Percentiles rank a stretch among this genome's conserved stretches.
phyloP scores from a whole-genome alignment of 2,113 vertebrate species.

The Gallinago paraguaiae region DNA sequence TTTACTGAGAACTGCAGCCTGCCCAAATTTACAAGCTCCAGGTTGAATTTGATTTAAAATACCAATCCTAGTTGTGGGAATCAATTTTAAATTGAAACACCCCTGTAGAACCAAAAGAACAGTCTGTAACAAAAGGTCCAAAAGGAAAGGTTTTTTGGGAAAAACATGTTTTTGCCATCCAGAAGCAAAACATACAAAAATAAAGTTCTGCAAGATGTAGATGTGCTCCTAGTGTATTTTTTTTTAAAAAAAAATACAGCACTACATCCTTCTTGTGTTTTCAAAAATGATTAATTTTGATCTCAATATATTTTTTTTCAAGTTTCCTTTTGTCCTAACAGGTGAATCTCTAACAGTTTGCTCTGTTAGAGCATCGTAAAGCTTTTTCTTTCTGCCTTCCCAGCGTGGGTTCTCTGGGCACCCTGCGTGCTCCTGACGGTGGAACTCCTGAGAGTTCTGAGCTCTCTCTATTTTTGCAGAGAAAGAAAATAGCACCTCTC shows the following conservation, averaged over 20 bases:
- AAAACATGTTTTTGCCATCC: background rate
- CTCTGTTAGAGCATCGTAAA: background rate
- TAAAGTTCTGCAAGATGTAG: background rate
- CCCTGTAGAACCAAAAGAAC: background rate
- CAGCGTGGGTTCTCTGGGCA: background rate
- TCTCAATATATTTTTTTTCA: background rate
- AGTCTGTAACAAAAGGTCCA: background rate
- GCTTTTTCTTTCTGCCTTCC: too few species aligned
- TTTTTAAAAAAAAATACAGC: background rate
- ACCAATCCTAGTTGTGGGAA: background rate
- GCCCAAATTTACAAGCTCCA: background rate
- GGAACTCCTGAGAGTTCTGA: fast-evolving
- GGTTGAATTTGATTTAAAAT: background rate
- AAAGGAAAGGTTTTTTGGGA: background rate
- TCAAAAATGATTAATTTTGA: background rate
- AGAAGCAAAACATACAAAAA: background rate
- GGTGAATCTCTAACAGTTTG: background rate
- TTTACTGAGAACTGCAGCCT: background rate
- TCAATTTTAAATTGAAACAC: background rate
- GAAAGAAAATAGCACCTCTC: background rate
- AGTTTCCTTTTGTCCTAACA: background rate
- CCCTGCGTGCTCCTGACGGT: background rate
- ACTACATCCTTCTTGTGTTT: background rate
- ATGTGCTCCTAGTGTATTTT: background rate
- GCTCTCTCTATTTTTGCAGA: fast-evolving